A percentile compares a stretch with the other conserved stretches of the same genome.
These are phyloP conservation scores for Myotis lucifugus DNA, from an alignment of 2,113 vertebrate genomes.

Conservation along the genomic window DNA sequence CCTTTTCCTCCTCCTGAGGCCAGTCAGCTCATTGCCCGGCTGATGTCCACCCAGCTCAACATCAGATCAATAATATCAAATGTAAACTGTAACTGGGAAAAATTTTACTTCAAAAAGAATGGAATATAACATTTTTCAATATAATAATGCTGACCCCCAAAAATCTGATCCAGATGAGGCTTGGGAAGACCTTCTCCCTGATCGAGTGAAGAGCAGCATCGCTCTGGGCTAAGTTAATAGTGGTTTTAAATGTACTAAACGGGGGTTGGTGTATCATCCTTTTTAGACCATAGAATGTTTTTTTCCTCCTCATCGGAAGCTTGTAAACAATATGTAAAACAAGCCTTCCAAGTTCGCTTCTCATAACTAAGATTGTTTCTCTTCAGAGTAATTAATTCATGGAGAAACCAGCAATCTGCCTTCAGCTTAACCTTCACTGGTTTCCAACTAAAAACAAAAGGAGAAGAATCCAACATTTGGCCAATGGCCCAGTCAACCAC, in stretches of 20 bases:
- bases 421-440: slow-evolving; percentile 22
- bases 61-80: background rate
- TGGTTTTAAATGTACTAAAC: background rate
- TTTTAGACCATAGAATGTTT: background rate
- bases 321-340: background rate
- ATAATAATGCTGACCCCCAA: background rate
- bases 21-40: background rate
- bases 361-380: slow-evolving; percentile 39
- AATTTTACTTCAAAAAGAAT: background rate
- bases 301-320: background rate
- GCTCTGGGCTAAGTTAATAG: background rate
- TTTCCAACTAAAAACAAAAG: slow-evolving; percentile 44
- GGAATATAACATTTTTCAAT: background rate
- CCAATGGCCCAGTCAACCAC: background rate
- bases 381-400: slow-evolving; percentile 47
- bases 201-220: background rate
- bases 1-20: background rate
- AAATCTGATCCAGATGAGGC: background rate
- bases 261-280: background rate
- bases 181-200: background rate
- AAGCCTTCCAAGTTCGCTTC: background rate
- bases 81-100: background rate
- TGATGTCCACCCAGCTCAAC: background rate
- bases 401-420: slow-evolving; percentile 38
- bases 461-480: slow-evolving; percentile 22